Conservation (phyloP, 2,797 vertebrate genomes). For the Phrynocephalus guinanensis region DNA sequence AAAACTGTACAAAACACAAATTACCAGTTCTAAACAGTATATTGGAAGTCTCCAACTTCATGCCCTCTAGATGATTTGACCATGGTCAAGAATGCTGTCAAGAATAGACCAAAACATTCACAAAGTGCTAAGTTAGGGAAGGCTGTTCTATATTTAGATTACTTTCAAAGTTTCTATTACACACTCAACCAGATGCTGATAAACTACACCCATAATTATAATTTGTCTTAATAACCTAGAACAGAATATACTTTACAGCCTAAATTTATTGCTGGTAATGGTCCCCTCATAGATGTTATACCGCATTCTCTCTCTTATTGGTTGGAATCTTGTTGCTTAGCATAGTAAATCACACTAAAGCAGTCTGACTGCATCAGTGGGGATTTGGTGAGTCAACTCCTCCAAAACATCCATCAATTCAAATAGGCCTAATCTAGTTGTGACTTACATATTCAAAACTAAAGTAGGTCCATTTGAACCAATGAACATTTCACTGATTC, state of each 20-base stretch:
- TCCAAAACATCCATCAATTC: too few relatives aligned
- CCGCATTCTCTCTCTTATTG: slow-evolving; percentile 35
- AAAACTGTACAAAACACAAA: slow-evolving; percentile 33
- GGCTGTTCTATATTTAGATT: slow-evolving; percentile 31
- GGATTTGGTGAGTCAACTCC: too few relatives aligned
- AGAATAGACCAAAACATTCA: background rate
- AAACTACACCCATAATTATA: slow-evolving; percentile 46
- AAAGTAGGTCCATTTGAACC: too few relatives aligned
- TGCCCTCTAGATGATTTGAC: background rate
- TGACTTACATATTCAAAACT: too few relatives aligned
- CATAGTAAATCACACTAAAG: too few relatives aligned
- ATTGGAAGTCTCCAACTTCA: background rate
- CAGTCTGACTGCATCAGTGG: too few relatives aligned
- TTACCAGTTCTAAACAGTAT: slow-evolving; percentile 35
- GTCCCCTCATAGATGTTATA: slow-evolving; percentile 57
- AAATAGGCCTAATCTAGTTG: too few relatives aligned
- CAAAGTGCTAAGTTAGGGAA: background rate
- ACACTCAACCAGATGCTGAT: slow-evolving; percentile 56
- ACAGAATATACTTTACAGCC: slow-evolving; percentile 11
- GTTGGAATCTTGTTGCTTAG: too few relatives aligned
- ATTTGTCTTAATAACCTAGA: slow-evolving; percentile 55
- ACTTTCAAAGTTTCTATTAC: slow-evolving; percentile 53
- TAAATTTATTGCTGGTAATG: slow-evolving; percentile 51
- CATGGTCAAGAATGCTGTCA: background rate
- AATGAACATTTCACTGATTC: too few relatives aligned